phyloP scores from a whole-genome alignment of 2,888 invertebrate genomes.

The Diplolepis rosae region DNA sequence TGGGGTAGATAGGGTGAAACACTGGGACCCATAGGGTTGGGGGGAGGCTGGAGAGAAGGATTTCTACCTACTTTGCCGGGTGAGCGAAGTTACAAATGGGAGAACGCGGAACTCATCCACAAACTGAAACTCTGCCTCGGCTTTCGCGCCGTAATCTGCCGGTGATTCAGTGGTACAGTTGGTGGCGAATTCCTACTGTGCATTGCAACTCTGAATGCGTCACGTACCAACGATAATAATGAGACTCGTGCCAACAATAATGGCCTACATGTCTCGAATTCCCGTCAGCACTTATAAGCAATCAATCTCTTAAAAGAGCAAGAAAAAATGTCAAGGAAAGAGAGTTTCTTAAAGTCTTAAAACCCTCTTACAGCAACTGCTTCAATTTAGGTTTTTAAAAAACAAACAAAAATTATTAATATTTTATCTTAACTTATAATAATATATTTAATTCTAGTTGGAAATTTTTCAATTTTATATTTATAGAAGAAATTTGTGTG shows the following conservation, averaged over 20 bases:
- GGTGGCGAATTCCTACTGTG: conserved; percentile 20
- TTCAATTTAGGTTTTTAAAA: too few relatives aligned
- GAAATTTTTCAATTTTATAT: too few relatives aligned
- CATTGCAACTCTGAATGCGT: conserved; percentile 34
- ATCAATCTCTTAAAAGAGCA: conserved; percentile 32
- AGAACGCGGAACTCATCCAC: conserved; percentile 70
- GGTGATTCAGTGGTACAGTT: conserved; percentile 49
- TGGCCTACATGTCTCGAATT: conserved; percentile 49
- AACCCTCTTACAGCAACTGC: too few relatives aligned
- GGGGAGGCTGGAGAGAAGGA: conserved; percentile 35
- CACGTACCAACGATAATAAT: conserved; percentile 50
- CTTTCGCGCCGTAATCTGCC: conserved; percentile 51
- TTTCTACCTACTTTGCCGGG: conserved; percentile 70
- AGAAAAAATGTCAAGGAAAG: background rate
- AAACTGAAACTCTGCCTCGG: conserved; percentile 59
- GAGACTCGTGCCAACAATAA: conserved; percentile 37
- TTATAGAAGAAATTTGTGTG: too few relatives aligned
- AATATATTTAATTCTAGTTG: too few relatives aligned
- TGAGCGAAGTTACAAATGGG: conserved; percentile 72
- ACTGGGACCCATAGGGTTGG: conserved; percentile 23
- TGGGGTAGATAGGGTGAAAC: conserved; percentile 29
- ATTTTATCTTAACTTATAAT: too few relatives aligned
- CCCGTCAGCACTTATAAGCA: conserved; percentile 35
- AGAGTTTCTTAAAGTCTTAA: too few relatives aligned
- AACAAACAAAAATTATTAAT: too few relatives aligned